These are phyloP conservation scores for Lagria hirta DNA, from an alignment of 2,888 invertebrate species.

Conservation along the genomic window DNA sequence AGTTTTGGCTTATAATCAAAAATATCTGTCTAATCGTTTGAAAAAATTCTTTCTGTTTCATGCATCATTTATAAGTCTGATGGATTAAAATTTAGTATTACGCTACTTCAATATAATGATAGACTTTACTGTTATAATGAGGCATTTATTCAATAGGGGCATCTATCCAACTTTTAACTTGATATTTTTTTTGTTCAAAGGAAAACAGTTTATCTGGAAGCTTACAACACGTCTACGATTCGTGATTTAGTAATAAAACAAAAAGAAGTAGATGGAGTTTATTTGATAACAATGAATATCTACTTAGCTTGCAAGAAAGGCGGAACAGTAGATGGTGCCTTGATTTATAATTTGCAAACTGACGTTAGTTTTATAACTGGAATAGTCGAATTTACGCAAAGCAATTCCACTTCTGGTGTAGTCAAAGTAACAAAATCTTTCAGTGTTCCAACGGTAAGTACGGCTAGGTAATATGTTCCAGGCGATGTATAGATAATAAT, in stretches of 20 bases:
- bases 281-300: conserved; percentile 54
- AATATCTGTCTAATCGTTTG: too few relatives aligned
- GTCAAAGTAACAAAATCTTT: conserved; percentile 34
- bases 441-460: conserved; percentile 36
- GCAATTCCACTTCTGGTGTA: conserved; percentile 44
- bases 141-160: too few relatives aligned
- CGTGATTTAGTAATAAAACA: conserved; percentile 56
- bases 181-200: conserved; percentile 51
- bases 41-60: too few relatives aligned
- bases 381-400: conserved; percentile 27
- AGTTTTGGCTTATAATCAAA: too few relatives aligned
- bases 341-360: conserved; percentile 32
- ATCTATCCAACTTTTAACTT: not conserved
- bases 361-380: conserved; percentile 27
- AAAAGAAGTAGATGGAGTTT: conserved; percentile 44
- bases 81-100: conserved; percentile 2
- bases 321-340: conserved; percentile 32
- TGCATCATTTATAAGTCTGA: too few relatives aligned
- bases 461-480: not conserved
- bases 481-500: not conserved
- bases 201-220: conserved; percentile 69
- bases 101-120: too few relatives aligned
- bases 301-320: conserved; percentile 47
- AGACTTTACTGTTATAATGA: too few relatives aligned
- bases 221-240: conserved; percentile 64